These are phyloP conservation scores for Anthopleura sola DNA, from an alignment of 64 coral and sea anemone species.

Conservation along the genomic window DNA sequence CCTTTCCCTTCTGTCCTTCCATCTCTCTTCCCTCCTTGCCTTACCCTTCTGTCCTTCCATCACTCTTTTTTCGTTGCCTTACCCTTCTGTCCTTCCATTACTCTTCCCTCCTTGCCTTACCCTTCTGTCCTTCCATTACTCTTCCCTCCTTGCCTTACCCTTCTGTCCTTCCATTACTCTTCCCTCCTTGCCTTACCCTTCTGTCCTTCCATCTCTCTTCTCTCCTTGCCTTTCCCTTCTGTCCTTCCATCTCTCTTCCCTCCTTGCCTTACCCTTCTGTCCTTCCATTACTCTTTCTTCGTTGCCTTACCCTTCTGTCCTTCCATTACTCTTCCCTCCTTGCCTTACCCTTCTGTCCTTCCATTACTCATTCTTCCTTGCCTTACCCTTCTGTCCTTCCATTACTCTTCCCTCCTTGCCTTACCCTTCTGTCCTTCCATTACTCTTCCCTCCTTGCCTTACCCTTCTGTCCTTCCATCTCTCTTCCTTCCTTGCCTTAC, in stretches of 20 bases:
- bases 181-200: background rate
- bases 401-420: background rate
- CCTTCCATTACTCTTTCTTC: background rate
- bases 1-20: too few species aligned
- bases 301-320: background rate
- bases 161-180: background rate
- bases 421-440: too few species aligned
- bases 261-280: background rate
- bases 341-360: background rate
- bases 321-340: background rate
- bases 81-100: too few species aligned
- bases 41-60: too few species aligned
- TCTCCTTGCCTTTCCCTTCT: background rate
- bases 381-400: background rate
- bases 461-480: too few species aligned
- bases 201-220: background rate
- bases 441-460: too few species aligned
- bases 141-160: background rate
- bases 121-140: background rate
- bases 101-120: too few species aligned
- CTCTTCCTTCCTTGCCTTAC: too few species aligned
- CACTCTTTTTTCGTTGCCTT: too few species aligned
- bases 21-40: too few species aligned
- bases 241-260: background rate
- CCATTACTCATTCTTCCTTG: background rate